Percentiles rank a stretch among this genome's conserved stretches.
Conservation (phyloP, 2,888 invertebrate species). For the Pantelozetes paolii region DNA sequence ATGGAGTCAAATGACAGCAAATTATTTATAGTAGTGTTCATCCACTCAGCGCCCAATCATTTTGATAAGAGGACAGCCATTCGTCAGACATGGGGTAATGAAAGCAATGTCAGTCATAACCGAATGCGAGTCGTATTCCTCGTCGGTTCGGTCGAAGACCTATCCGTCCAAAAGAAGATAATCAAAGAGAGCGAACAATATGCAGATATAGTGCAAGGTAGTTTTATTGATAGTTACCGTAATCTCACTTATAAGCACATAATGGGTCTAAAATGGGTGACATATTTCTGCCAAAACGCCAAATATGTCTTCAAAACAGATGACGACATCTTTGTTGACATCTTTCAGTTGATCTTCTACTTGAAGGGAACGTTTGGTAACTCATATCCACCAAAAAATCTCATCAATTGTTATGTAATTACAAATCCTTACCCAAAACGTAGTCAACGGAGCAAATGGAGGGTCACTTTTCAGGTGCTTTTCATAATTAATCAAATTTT, state of each 20-base stretch:
- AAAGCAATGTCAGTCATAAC: conserved; percentile 42
- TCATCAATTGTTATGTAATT: conserved; percentile 48
- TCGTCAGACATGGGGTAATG: conserved; percentile 45
- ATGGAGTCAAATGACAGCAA: not conserved
- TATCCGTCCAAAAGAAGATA: conserved; percentile 42
- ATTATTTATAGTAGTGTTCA: conserved; percentile 45
- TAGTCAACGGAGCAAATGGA: conserved; percentile 54
- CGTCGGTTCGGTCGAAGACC: conserved; percentile 45
- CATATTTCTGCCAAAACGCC: conserved; percentile 51
- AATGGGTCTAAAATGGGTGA: conserved; percentile 54
- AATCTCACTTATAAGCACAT: conserved; percentile 56
- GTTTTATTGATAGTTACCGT: conserved; percentile 54
- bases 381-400: conserved; percentile 43
- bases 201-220: conserved; percentile 49
- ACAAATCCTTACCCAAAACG: conserved; percentile 49
- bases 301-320: conserved; percentile 54
- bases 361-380: conserved; percentile 46
- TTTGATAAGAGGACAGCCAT: conserved; percentile 46
- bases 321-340: conserved; percentile 56
- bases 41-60: conserved; percentile 47
- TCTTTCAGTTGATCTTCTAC: conserved; percentile 49
- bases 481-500: not conserved
- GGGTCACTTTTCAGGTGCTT: conserved; percentile 46
- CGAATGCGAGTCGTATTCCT: conserved; percentile 47
- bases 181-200: conserved; percentile 45